These are phyloP conservation scores for Tanaodytes sp. DNA, from an alignment of 2,888 invertebrate genomes.

Conservation along the genomic window DNA sequence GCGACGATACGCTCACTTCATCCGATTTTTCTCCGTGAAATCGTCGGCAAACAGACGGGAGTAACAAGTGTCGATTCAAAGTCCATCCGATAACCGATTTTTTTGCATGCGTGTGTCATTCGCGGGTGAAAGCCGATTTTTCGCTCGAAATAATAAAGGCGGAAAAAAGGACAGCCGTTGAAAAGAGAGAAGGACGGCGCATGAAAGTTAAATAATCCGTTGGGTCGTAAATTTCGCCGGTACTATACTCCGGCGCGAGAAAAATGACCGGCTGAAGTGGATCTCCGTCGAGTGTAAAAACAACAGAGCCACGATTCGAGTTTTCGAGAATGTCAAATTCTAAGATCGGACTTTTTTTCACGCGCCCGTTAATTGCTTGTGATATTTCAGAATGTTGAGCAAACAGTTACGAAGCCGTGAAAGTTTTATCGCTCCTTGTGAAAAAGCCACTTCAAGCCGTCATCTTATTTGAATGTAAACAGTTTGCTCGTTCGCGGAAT, in stretches of 20 bases:
- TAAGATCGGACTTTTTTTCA: slow-evolving; percentile 5
- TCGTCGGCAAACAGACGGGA: neutral
- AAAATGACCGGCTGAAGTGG: slow-evolving; percentile 34
- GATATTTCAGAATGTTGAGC: slow-evolving; percentile 39
- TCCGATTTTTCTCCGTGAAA: slow-evolving; percentile 21
- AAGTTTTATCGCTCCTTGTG: slow-evolving; percentile 43
- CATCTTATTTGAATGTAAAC: slow-evolving; percentile 31
- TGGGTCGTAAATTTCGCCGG: slow-evolving; percentile 41
- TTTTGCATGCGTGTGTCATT: too few relatives aligned
- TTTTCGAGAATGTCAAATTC: slow-evolving; percentile 45
- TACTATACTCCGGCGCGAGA: slow-evolving; percentile 36
- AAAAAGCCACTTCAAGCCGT: slow-evolving; percentile 37
- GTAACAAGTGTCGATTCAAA: neutral
- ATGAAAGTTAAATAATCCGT: slow-evolving; percentile 41
- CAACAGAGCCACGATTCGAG: slow-evolving; percentile 34
- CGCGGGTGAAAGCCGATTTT: slow-evolving; percentile 36
- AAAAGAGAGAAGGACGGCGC: slow-evolving; percentile 4
- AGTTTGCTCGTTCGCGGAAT: too few relatives aligned
- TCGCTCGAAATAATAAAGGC: slow-evolving; percentile 35
- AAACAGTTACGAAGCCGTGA: slow-evolving; percentile 45
- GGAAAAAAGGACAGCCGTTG: slow-evolving; percentile 6
- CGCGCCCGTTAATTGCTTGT: too few relatives aligned
- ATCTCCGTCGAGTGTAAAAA: slow-evolving; percentile 39
- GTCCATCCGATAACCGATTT: too few relatives aligned
- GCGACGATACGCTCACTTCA: slow-evolving; percentile 39